Base-by-base conservation (phyloP, 2,888 invertebrate genomes). In the Sinhomidia bicolor region DNA sequence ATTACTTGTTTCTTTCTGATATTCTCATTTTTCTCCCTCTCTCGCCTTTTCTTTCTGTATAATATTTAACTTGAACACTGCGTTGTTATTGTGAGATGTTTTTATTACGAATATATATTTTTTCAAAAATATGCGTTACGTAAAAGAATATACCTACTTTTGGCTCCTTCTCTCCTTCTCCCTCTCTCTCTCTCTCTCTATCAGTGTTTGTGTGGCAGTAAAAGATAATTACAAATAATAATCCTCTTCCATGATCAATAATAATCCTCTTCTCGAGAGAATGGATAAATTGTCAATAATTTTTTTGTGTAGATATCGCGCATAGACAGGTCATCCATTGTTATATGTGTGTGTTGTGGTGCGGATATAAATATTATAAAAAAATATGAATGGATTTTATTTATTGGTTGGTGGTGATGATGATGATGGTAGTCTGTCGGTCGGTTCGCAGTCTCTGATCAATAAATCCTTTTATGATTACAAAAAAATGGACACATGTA, bases 381-480 rank as follows among this genome's bases (percentile, higher is more conserved):
- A n/a, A n/a, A n/a, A n/a, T n/a, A 32, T 78, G 57, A 78, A 78
- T 57, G 57, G 78, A 78, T 78, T 44, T 44, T 44, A 44, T 44
- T 78, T 78, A 78, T 78, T 78, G 78, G 78, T 36, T 78, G 57
- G 10, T 57, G 32, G 57, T 57, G 78, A 78, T 47, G 78, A 78
- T 78, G 54, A 14, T 47, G 44, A 14, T 41, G 68, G 41, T 65
- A 9, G 47, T 47, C 20, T 20, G 78, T 76, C 57, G 78, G 78
- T 12, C 32, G 5, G 29, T 78, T 17, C 32, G 14, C 20, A 20
- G 57, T 54, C 26, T 78, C 54, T 57, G 78, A 78, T 78, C 78
- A 57, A 78, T 78, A 78, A 78, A 78, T 78, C 78, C 78, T 78
- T 78, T 78, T 78, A 78, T 78, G 78, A 78, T 78, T 78, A 57